Evolutionary conservation across 2,888 invertebrate genomes (phyloP).

Genomic region (Sipha maydis): DNA sequence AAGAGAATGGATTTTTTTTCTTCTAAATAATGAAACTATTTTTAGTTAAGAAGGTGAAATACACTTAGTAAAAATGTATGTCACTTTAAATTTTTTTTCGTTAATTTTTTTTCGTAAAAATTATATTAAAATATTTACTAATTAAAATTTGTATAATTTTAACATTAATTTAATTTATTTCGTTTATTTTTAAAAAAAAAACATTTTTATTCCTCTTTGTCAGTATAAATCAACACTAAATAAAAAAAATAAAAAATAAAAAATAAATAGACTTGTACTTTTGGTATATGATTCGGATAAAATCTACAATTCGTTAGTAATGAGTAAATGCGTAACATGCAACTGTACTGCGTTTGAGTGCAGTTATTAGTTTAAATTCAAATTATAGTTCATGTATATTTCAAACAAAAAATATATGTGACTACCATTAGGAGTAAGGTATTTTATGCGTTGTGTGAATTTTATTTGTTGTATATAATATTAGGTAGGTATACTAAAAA

Average conservation of each 20-base stretch:
- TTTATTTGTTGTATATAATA: background rate
- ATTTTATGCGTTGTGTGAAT: background rate
- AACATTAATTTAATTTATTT: constrained; percentile 48
- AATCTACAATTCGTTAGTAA: constrained; percentile 52
- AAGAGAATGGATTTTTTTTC: background rate
- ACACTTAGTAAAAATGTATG: background rate
- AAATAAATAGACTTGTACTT: constrained; percentile 39
- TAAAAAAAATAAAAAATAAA: constrained; percentile 20
- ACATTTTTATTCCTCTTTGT: constrained; percentile 38
- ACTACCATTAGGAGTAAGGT: background rate
- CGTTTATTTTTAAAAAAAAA: constrained; percentile 24
- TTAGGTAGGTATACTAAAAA: background rate
- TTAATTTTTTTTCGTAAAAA: constrained; percentile 36
- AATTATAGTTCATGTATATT: constrained; percentile 36
- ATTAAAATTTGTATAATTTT: constrained; percentile 55
- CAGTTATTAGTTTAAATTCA: constrained; percentile 6
- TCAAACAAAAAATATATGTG: background rate
- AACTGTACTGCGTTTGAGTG: constrained; percentile 6
- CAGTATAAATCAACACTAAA: constrained; percentile 46
- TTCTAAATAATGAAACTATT: background rate
- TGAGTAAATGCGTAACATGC: constrained; percentile 47
- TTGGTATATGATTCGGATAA: constrained; percentile 39
- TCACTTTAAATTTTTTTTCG: constrained; percentile 21
- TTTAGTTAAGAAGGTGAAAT: constrained; percentile 3
- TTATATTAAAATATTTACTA: constrained; percentile 48